Percentiles rank a stretch among this genome's conserved stretches.
phyloP scores from a whole-genome alignment of 2,888 invertebrate species.

The Hedya salicella region DNA sequence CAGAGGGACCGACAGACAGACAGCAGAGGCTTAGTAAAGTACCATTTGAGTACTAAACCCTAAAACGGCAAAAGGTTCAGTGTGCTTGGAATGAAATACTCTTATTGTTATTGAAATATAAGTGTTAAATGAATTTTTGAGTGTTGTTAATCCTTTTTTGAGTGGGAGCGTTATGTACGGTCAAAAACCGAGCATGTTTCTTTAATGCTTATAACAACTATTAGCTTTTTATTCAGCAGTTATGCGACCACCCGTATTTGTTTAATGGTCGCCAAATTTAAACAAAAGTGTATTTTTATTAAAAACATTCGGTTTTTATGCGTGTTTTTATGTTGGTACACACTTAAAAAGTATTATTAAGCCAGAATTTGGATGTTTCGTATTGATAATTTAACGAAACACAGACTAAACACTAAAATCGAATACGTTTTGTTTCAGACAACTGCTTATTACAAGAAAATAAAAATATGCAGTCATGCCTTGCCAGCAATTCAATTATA shows the following conservation, averaged over 20 bases:
- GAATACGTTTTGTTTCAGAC: not conserved
- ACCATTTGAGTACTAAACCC: not conserved
- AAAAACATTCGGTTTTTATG: not conserved
- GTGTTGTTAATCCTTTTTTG: not conserved
- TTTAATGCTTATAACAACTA: slow-evolving; percentile 8
- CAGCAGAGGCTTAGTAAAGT: no score
- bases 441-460: no score
- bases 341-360: not conserved
- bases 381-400: not conserved
- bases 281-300: slow-evolving; percentile 5
- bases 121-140: not conserved
- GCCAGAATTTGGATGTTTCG: not conserved
- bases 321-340: not conserved
- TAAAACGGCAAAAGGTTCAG: not conserved
- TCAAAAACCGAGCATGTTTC: not conserved
- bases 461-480: no score
- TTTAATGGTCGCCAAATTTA: slow-evolving; percentile 1
- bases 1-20: no score
- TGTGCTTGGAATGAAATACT: not conserved
- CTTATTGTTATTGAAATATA: not conserved
- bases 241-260: slow-evolving; percentile 15
- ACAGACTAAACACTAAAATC: not conserved
- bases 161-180: slow-evolving; percentile 6
- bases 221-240: not conserved
- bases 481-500: no score